phyloP scores from a whole-genome alignment of 2,113 vertebrate genomes.

The Etheostoma cragini region DNA sequence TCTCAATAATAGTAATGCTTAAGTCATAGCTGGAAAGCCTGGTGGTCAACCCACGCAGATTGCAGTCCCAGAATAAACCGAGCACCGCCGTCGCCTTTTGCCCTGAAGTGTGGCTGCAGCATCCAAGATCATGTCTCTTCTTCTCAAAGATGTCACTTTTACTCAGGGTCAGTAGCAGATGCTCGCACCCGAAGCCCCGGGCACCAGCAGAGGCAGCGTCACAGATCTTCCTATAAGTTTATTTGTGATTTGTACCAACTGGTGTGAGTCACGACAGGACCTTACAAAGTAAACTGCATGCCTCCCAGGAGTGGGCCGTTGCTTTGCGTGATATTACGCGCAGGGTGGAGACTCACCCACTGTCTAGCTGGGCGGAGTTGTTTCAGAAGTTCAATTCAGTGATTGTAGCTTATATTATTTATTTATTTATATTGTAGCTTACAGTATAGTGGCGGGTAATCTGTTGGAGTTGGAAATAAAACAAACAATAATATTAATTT shows the following conservation, averaged over 20 bases:
- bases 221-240: conserved; percentile 52
- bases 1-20: background rate
- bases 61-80: conserved; percentile 44
- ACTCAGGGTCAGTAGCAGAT: conserved; percentile 73
- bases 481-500: background rate
- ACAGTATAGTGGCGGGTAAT: background rate
- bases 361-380: background rate
- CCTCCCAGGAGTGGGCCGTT: conserved; percentile 7
- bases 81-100: conserved; percentile 29
- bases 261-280: conserved; percentile 59
- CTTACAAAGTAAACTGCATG: conserved; percentile 10
- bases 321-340: conserved; percentile 6
- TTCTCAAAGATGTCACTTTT: conserved; percentile 74
- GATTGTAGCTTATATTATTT: background rate
- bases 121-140: conserved; percentile 46
- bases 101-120: conserved; percentile 43
- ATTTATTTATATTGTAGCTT: too few species aligned
- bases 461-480: background rate
- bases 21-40: conserved; percentile 15
- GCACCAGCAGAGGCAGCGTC: conserved; percentile 53
- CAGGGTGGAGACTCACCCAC: background rate
- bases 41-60: conserved; percentile 33
- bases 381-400: background rate
- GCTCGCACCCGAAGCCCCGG: conserved; percentile 37
- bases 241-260: conserved; percentile 66